Evolutionary conservation across 2,888 invertebrate species (phyloP), one percentile per base, ranked within the genome.

Genomic region (Maniola hyperantus): DNA sequence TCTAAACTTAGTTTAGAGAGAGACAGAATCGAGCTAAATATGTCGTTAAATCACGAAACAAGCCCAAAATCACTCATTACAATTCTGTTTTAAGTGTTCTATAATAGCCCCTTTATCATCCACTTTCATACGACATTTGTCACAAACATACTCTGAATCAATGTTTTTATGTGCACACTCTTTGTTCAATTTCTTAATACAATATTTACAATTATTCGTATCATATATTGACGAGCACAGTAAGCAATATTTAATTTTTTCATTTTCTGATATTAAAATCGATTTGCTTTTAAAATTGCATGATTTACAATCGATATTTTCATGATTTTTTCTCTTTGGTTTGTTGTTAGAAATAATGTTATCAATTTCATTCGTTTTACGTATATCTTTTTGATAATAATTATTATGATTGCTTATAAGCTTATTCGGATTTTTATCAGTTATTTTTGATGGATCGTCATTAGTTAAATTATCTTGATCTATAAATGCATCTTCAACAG

Each of bases 211-310:
- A 5, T 72, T 68, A 0, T 77, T 77, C 0, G 80, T 78, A 48
- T 83, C 80, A 48, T 82, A 83, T 57, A 84, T 81, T 0, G 79
- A 79, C 0, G 83, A 83, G 57, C 84, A 84, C 6, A 78, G 76
- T n/a, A 77, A 63, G 36, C 84, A 84, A 64, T 83, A 83, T 63
- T 81, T 81, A 0, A 82, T 73, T 5, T 73, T 76, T 18, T 76
- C 74, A 7, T 72, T 72, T 11, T 76, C 72, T 0, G 76, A 75
- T 0, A 79, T 75, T 0, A 76, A 70, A n/a, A 79, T 79, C 2
- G 72, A 69, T 58, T 71, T 76, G 34, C 71, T 73, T 69, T 67
- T 58, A 63, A 72, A 6, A 67, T 58, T 66, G 7, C 64, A 71
- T 2, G 39, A 55, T 44, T 58, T 51, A 20, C 57, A 62, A 8